These are phyloP conservation scores for Ictalurus furcatus DNA, from an alignment of 2,113 vertebrate genomes.

Conservation along the genomic window DNA sequence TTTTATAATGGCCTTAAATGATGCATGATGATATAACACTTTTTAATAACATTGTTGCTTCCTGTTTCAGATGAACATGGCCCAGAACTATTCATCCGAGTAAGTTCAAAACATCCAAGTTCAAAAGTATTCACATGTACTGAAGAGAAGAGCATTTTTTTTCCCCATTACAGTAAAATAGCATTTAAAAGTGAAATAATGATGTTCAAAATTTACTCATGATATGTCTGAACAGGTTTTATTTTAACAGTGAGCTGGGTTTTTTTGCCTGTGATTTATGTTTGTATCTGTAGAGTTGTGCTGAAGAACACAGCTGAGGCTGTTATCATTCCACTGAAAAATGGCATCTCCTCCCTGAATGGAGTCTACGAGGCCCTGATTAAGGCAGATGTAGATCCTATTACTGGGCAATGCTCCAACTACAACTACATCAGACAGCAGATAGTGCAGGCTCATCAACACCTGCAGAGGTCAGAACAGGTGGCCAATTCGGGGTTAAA, in stretches of 20 bases:
- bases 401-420: neutral
- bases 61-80: neutral
- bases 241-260: too few species aligned
- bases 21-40: too few species aligned
- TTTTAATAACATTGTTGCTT: neutral
- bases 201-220: too few species aligned
- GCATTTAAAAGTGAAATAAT: too few species aligned
- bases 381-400: slow-evolving; percentile 1
- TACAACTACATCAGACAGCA: slow-evolving; percentile 29
- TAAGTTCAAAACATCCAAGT: neutral
- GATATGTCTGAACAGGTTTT: too few species aligned
- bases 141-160: too few species aligned
- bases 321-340: neutral
- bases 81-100: neutral
- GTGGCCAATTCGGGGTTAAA: neutral
- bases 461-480: neutral
- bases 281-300: slow-evolving; percentile 5
- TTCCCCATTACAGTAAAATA: too few species aligned
- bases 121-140: neutral
- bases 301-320: neutral
- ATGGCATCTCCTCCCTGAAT: slow-evolving; percentile 28
- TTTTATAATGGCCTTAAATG: too few species aligned
- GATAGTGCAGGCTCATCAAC: slow-evolving; percentile 13
- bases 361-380: slow-evolving; percentile 12
- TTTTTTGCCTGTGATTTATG: neutral